These are phyloP conservation scores for Meteorus colon DNA, from an alignment of 2,888 invertebrate species.

Conservation along the genomic window DNA sequence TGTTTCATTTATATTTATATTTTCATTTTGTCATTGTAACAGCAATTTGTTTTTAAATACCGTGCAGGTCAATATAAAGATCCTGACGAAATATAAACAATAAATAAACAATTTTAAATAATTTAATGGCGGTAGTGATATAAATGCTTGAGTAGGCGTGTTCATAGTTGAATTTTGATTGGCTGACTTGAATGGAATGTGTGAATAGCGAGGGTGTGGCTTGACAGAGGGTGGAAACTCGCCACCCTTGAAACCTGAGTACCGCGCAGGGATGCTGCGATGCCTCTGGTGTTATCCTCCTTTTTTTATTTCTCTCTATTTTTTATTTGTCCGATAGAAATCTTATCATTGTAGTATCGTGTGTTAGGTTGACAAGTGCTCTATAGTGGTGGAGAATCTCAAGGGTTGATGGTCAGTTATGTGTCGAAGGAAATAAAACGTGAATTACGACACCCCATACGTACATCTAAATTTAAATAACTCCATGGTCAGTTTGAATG, in stretches of 20 bases:
- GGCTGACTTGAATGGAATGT: constrained; percentile 51
- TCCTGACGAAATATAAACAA: neutral
- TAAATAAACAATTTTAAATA: constrained; percentile 4
- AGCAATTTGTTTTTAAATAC: no score
- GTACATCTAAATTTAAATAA: neutral
- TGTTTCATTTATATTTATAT: no score
- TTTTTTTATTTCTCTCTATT: neutral
- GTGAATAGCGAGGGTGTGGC: constrained; percentile 52
- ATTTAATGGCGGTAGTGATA: constrained; percentile 36
- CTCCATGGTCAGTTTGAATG: neutral
- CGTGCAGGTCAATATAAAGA: no score
- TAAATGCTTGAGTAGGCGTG: constrained; percentile 48
- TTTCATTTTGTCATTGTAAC: no score
- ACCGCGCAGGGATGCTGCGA: constrained; percentile 39
- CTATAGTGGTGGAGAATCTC: neutral
- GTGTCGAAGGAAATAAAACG: neutral
- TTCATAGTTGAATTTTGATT: constrained; percentile 51
- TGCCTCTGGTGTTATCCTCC: constrained; percentile 3
- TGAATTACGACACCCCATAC: neutral
- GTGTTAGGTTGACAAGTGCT: constrained; percentile 35
- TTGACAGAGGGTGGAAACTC: constrained; percentile 48
- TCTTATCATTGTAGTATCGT: constrained; percentile 48
- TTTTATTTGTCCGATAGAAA: constrained; percentile 42
- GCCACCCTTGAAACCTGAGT: constrained; percentile 23
- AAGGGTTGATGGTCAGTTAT: neutral